Base-by-base conservation (phyloP, 2,888 invertebrate species). In the Lydus trimaculatus region DNA sequence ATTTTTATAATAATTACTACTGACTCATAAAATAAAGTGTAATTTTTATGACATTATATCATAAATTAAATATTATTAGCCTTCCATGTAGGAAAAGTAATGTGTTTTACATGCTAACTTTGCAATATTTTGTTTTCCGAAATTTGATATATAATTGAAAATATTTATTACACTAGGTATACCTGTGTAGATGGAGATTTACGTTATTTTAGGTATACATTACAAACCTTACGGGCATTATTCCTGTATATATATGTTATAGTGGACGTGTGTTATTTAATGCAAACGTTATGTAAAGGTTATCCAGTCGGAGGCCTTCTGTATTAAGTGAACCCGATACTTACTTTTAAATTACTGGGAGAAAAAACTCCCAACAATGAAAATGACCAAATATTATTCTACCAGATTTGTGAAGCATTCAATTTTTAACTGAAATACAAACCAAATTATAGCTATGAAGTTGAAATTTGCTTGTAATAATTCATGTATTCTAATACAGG, bases 81-180 rank as follows among this genome's bases (percentile, higher is more conserved):
- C 36, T 36, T 36, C 13, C 36, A 36, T 36, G 36, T 36, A 36
- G 36, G 13, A 36, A 36, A 17, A n/a, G 43, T 43, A n/a, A 43
- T 8, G 8, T 17, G 43, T 43, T 43, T 17, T 4, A 48, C 48
- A 20, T 20, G 48, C 5, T 20, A 20, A 48, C 20, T 48, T 28
- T 3, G 28, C 4, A 61, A 39, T 61, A 23, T 58, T 64, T 36
- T 66, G 61, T 58, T 33, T 63, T 65, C 56, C 13, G 71, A 63
- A 72, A 72, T 43, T 33, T 31, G 67, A 72, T 70, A 67, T 63
- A 58, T 70, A 66, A 72, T 72, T 67, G 66, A 43, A 72, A 72
- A 70, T 67, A 67, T 67, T 67, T 66, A 33, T 67, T 70, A 70
- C 70, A 64, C 25, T 20, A 20, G 20, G 20, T 48, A 48, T 20